Conservation (phyloP, 2,888 invertebrate species). For the Urechis unicinctus region DNA sequence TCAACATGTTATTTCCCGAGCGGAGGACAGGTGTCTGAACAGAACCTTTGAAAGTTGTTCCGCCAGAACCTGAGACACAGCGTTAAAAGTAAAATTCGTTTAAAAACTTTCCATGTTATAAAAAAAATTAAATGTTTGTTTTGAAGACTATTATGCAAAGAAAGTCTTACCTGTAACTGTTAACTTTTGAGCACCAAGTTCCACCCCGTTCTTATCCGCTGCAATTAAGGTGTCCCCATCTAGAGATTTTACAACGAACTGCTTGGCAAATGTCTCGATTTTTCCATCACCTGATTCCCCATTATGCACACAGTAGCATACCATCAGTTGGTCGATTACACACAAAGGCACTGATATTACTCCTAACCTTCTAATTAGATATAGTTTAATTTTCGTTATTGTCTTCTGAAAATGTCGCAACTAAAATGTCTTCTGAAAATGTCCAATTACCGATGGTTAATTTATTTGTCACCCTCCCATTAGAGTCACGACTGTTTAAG, state of each 20-base stretch:
- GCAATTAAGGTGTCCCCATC: conserved; percentile 13
- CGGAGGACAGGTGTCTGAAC: conserved; percentile 13
- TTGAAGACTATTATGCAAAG: not conserved
- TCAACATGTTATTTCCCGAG: conserved; percentile 5
- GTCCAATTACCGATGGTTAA: conserved; percentile 10
- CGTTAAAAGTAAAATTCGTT: no score
- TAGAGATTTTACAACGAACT: conserved; percentile 6
- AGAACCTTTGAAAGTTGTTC: conserved; percentile 11
- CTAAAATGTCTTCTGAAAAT: no score
- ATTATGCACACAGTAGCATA: no score
- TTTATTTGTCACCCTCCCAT: conserved; percentile 8
- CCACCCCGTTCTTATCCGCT: conserved; percentile 10
- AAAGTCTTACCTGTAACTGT: conserved; percentile 9
- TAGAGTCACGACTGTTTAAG: conserved; percentile 9
- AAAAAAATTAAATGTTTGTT: not conserved
- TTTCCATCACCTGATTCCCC: conserved; percentile 13
- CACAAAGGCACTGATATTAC: no score
- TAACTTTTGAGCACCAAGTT: conserved; percentile 10
- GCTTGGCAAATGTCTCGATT: conserved; percentile 8
- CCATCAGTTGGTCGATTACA: no score
- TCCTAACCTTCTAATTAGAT: no score
- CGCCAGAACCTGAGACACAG: conserved; percentile 9
- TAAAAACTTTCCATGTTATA: no score
- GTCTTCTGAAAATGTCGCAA: no score
- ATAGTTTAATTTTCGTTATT: no score